Evolutionary conservation across 1,140 invertebrate species (phyloP), one percentile per base, ranked within the genome.

Genomic region (Drosophila funebris): DNA sequence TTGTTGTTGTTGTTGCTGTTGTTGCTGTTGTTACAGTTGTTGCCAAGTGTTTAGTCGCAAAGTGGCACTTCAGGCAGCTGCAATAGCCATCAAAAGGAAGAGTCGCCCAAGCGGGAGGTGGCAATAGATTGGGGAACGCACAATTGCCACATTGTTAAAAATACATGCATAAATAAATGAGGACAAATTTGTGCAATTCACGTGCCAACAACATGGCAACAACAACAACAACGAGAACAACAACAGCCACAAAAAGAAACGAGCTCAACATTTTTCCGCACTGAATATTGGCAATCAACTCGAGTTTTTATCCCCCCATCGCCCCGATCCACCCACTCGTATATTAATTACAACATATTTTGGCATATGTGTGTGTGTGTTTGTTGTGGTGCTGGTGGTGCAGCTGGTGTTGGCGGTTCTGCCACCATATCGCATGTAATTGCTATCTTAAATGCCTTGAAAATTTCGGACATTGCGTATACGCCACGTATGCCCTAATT

Each of bases 121-220:
- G 7, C n/a, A 22, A n/a, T 33, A 1, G 41, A 20, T 8, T n/a
- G 7, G 6, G 2, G 2, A 50, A 20, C n/a, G 33, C 58, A 53
- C 39, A 53, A 68, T 72, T 76, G 78, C 58, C 78, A 81, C 73
- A 81, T 81, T 76, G 78, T 81, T 81, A 76, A 74, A 80, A 82
- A 67, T 60, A 70, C 72, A 73, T 61, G 56, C 56, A 69, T 33
- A 61, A 61, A 69, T 69, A 61, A 69, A 69, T 69, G 57, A 52
- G 60, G 22, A 9, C 50, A 57, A 52, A 57, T 54, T 50, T 33
- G 29, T n/a, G 41, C 58, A 50, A 66, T 63, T 63, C 9, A 57
- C 41, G 54, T 29, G 54, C 36, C 61, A 56, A 27, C 52, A 46
- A 13, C 48, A 29, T n/a, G n/a, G n/a, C 48, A 14, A 31, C 9